Base-by-base conservation (phyloP, 1,140 invertebrate species). In the Drosophila burlai region DNA sequence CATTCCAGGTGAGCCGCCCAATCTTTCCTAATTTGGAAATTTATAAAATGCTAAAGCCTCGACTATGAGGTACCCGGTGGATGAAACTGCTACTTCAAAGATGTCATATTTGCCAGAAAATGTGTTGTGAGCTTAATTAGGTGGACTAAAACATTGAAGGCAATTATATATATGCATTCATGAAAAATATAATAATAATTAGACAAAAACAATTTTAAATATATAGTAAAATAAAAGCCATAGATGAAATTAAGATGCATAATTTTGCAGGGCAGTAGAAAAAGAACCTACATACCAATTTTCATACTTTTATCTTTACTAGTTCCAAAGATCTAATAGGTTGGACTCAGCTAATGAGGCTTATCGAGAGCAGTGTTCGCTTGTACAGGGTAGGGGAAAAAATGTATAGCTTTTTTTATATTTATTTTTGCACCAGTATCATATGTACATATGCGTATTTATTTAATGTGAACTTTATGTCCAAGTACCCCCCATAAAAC, bases 1-100 rank as follows among this genome's bases (percentile, higher is more conserved):
- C 96, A 60, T 96, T 96, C 92, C 95, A 96, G 94, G 95, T 96
- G 93, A 91, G 81, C 67, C 54, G 81, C 72, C 72, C 58, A 64
- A 61, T 43, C 50, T 69, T 29, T 21, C 61, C 29, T 15, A 49
- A 40, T 47, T 26, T 24, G 16, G 16, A 11, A 24, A 8, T 21
- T n/a, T 43, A 24, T 36, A 8, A 50, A 38, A 11, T 4, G 11
- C 1, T 11, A 4, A 47, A 26, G 31, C 34, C n/a, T 34, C 52
- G 52, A 55, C 52, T 24, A 55, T 38, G 18, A 10, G 18, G 21
- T 38, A 55, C 34, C 52, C 18, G 52, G 52, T 55, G 52, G 11
- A 0, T 15, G 38, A 5, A 18, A 13, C 2, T 10, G 13, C 1
- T 18, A 21, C 6, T 21, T 4, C 0, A 2, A 36, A 36, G 13